Base-by-base conservation (phyloP, 2,797 vertebrate species). In the Megalops cyprinoides region DNA sequence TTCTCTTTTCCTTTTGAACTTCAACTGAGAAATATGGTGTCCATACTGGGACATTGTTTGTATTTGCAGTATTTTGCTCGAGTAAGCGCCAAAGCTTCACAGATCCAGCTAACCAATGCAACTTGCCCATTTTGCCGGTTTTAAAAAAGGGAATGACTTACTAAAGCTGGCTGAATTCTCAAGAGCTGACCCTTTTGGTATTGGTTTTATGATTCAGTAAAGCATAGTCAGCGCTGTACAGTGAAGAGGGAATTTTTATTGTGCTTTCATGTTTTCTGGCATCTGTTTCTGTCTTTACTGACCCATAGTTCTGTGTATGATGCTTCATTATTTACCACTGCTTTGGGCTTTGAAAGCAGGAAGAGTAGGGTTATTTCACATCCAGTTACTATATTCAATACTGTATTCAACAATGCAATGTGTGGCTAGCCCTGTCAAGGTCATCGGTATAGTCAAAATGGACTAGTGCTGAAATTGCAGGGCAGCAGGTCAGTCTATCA, bases 41-140 rank as follows among this genome's bases (percentile, higher is more conserved):
- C 34, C 8, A 39, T 39, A 34, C 65, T 69, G 65, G 34, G 20
- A 23, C 31, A 39, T 39, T 39, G 69, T 69, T 5, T 7, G 18
- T 39, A 62, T 25, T 62, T 62, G 58, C 58, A 69, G 37, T 31
- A 65, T 65, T 65, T n/a, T n/a, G n/a, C n/a, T n/a, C n/a, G n/a
- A n/a, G n/a, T 31, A 65, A 65, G 60, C 34, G 65, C 60, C 1
- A 9, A 65, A 31, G 10, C 60, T 65, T 12, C 25, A 65, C 25
- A 12, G 25, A 25, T 58, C 25, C 14, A 42, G 37, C 42, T 69
- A 18, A 23, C 14, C 67, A 18, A 8, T 42, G 67, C 4, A 44
- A 44, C 37, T 2, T 23, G 39, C 67, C 37, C 0, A 25, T 42
- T 71, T 23, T 31, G 1, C 23, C n/a, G 23, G 23, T 31, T 23